phyloP scores from a whole-genome alignment of 2,113 vertebrate genomes.

The Scytalopus superciliaris region DNA sequence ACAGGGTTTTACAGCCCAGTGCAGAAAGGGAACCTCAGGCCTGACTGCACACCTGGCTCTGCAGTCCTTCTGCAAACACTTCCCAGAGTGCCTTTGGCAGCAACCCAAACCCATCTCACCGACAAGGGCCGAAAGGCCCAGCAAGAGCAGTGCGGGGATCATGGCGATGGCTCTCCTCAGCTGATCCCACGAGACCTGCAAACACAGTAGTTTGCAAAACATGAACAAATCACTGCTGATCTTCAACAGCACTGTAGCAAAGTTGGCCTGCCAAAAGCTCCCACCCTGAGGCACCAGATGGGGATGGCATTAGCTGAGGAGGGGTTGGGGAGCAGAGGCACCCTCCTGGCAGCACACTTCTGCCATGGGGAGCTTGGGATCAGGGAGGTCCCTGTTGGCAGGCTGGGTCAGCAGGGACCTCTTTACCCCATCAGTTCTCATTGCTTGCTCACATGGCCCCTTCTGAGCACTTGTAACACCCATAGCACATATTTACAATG shows the following conservation, averaged over 20 bases:
- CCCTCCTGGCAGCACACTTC: background rate
- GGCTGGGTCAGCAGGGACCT: too few relatives aligned
- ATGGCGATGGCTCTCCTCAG: background rate
- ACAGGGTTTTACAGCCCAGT: fast-evolving
- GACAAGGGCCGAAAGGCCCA: constrained; percentile 49
- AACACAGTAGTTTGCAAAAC: constrained; percentile 62
- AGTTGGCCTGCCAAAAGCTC: background rate
- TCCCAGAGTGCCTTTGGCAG: background rate
- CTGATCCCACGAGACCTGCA: constrained; percentile 72
- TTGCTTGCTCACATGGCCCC: background rate
- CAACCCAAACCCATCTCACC: constrained; percentile 43
- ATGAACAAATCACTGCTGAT: background rate
- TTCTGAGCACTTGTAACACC: background rate
- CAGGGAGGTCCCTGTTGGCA: background rate
- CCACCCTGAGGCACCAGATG: background rate
- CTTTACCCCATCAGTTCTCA: background rate
- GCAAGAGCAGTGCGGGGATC: constrained; percentile 39
- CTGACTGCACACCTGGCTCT: background rate
- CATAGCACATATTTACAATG: fast-evolving
- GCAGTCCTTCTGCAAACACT: background rate
- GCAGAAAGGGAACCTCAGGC: background rate
- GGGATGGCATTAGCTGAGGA: background rate
- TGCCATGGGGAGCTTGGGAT: fast-evolving
- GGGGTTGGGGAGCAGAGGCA: background rate
- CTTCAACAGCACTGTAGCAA: background rate